Percentiles rank a stretch among this genome's conserved stretches.
These are phyloP conservation scores for Ptychoptera albimana DNA, from an alignment of 2,888 invertebrate genomes.

Conservation along the genomic window DNA sequence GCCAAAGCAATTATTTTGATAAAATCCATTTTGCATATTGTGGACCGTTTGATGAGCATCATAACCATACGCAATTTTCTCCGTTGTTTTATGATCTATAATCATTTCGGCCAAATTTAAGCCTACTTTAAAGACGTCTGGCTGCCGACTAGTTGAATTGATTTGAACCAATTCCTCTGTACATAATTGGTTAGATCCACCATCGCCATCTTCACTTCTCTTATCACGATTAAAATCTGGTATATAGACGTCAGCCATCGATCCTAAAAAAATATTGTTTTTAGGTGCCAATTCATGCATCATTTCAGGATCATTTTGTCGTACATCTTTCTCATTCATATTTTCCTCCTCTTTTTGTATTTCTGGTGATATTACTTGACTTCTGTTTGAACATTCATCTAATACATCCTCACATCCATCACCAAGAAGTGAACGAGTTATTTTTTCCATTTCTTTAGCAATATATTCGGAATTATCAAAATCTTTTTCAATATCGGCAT, in stretches of 20 bases:
- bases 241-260: neutral
- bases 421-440: conserved; percentile 8
- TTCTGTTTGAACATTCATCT: conserved; percentile 10
- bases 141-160: neutral
- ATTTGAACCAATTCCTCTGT: neutral
- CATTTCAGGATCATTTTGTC: conserved; percentile 9
- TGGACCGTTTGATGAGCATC: neutral
- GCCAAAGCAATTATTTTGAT: conserved; percentile 14
- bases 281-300: too few relatives aligned
- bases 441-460: conserved; percentile 12
- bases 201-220: neutral
- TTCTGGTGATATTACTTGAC: conserved; percentile 9
- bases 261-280: neutral
- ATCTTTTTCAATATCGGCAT: conserved; percentile 1
- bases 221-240: neutral
- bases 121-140: too few relatives aligned
- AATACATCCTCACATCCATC: neutral
- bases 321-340: conserved; percentile 9
- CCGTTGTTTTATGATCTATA: neutral
- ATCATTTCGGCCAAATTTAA: neutral
- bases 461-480: conserved; percentile 8
- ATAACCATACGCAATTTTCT: neutral
- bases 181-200: neutral
- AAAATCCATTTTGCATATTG: conserved; percentile 12
- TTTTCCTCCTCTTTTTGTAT: conserved; percentile 9